phyloP scores from a whole-genome alignment of 2,113 vertebrate genomes.

The Cyphomyrus plagiostoma region DNA sequence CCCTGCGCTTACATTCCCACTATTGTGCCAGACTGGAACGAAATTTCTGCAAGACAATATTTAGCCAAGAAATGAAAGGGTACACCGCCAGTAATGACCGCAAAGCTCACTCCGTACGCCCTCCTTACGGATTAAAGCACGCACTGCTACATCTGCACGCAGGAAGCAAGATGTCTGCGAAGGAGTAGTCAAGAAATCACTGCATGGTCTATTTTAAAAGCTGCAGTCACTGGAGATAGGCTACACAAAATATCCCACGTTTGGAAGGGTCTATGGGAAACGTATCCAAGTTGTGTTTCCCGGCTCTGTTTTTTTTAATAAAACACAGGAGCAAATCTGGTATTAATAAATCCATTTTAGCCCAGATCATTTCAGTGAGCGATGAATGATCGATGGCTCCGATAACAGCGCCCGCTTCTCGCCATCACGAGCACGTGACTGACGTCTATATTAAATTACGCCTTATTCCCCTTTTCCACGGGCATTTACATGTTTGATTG shows the following conservation, averaged over 20 bases:
- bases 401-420: not conserved
- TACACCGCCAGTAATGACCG: not conserved
- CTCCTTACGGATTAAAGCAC: not conserved
- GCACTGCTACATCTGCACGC: not conserved
- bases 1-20: constrained; percentile 1
- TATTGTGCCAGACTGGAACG: not conserved
- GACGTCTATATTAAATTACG: not conserved
- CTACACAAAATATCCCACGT: not conserved
- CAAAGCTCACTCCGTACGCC: not conserved
- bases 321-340: not conserved
- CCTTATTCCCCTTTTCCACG: not conserved
- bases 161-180: not conserved
- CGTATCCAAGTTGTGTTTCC: not conserved
- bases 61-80: not conserved
- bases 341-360: not conserved
- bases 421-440: not conserved
- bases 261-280: not conserved
- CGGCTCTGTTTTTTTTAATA: not conserved
- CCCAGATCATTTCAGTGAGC: not conserved
- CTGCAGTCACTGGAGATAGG: not conserved
- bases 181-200: not conserved
- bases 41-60: not conserved
- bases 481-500: not conserved
- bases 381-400: not conserved
- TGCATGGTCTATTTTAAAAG: not conserved